Evolutionary conservation across 2,113 vertebrate genomes (phyloP).

Genomic region (Heloderma charlesbogerti): DNA sequence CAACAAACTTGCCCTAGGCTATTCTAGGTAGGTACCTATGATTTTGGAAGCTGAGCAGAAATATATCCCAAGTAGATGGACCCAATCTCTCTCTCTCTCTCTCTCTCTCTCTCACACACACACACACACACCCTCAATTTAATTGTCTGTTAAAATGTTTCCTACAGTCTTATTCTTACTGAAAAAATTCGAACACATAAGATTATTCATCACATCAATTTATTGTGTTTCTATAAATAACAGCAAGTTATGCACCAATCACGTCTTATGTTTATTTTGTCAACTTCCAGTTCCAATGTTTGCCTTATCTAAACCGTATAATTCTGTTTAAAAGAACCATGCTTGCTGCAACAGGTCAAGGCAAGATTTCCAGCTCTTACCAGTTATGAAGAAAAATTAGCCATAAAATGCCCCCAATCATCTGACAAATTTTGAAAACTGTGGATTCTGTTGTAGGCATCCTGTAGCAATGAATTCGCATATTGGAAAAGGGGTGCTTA

Average conservation of each 20-base stretch:
- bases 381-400: conserved; percentile 8
- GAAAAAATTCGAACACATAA: conserved; percentile 11
- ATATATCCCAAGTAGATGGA: not conserved
- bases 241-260: conserved; percentile 49
- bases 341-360: not conserved
- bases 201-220: conserved; percentile 19
- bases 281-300: conserved; percentile 50
- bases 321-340: conserved; percentile 8
- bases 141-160: conserved; percentile 6
- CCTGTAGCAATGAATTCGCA: not conserved
- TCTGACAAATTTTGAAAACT: not conserved
- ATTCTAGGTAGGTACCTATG: not conserved
- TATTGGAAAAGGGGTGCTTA: not conserved
- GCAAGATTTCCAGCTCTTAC: conserved; percentile 23
- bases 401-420: not conserved
- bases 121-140: not conserved
- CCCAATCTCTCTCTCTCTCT: not conserved
- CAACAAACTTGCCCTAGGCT: not conserved
- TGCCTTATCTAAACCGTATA: conserved; percentile 38
- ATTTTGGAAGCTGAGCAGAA: not conserved
- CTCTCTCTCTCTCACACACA: not conserved
- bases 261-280: conserved; percentile 56
- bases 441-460: not conserved
- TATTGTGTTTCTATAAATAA: conserved; percentile 56
- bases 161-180: not conserved